Evolutionary conservation across 1,140 invertebrate genomes (phyloP).

Genomic region (Cecropterus lyciades): DNA sequence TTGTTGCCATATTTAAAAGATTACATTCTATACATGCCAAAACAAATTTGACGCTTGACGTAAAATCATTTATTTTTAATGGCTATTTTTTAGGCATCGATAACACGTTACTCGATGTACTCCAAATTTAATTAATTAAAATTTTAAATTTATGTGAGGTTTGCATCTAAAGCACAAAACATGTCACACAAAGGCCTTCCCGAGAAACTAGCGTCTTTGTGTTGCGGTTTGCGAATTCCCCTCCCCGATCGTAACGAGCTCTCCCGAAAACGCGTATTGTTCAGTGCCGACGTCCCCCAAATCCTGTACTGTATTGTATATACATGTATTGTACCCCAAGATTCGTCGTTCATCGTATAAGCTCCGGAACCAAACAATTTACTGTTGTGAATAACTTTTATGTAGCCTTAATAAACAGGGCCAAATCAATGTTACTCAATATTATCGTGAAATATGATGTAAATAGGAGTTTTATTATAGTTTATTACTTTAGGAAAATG

Average conservation of each 20-base stretch:
- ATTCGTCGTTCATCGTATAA: conserved; percentile 1
- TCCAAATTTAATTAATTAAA: neutral
- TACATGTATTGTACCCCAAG: conserved; percentile 1
- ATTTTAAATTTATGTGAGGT: conserved; percentile 14
- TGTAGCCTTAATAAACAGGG: neutral
- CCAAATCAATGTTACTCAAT: neutral
- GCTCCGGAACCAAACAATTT: neutral
- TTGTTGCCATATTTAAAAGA: too few species aligned
- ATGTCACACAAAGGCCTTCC: conserved; percentile 24
- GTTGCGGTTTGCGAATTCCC: conserved; percentile 12
- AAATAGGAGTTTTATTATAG: too few species aligned
- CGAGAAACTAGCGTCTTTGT: conserved; percentile 26
- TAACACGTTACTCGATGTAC: too few species aligned
- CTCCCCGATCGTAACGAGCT: conserved; percentile 14
- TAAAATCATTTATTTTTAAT: too few species aligned
- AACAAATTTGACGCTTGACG: too few species aligned
- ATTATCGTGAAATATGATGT: too few species aligned
- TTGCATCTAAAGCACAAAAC: conserved; percentile 27
- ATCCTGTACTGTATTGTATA: conserved; percentile 16
- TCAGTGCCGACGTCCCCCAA: conserved; percentile 14
- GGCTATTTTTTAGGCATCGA: too few species aligned
- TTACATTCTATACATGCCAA: too few species aligned
- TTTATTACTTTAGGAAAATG: too few species aligned
- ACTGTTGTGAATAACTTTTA: neutral
- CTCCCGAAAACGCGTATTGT: conserved; percentile 18